Percentiles rank a stretch among this genome's conserved stretches.
Conservation (phyloP, 1,140 invertebrate genomes). For the Spodoptera litura region DNA sequence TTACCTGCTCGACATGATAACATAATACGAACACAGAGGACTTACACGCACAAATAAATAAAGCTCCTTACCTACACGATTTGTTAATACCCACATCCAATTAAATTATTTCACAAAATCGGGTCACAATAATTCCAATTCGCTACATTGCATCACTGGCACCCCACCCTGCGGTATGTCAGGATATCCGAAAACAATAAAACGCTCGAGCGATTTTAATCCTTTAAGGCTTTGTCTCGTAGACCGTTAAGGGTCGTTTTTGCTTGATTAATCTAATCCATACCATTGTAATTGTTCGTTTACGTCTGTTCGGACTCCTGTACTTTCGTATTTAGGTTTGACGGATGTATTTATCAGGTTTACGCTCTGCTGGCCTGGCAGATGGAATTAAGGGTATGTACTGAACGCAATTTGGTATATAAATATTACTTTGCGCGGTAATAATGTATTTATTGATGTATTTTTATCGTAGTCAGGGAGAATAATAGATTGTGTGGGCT, state of each 20-base stretch:
- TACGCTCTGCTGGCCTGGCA: slow-evolving; percentile 20
- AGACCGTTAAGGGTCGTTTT: slow-evolving; percentile 70
- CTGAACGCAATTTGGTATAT: background rate
- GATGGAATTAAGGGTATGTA: slow-evolving; percentile 19
- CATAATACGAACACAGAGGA: slow-evolving; percentile 4
- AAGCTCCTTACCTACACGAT: slow-evolving; percentile 10
- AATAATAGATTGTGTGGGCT: too few relatives aligned
- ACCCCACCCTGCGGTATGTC: slow-evolving; percentile 50
- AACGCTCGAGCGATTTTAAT: slow-evolving; percentile 72
- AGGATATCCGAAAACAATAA: slow-evolving; percentile 75
- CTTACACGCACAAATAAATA: slow-evolving; percentile 25
- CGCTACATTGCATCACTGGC: slow-evolving; percentile 11
- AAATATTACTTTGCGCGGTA: background rate
- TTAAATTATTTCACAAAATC: slow-evolving; percentile 22
- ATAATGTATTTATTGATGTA: background rate
- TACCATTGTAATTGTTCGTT: slow-evolving; percentile 69
- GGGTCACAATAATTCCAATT: background rate
- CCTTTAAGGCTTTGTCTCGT: slow-evolving; percentile 68
- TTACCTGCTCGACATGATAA: background rate
- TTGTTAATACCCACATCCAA: slow-evolving; percentile 8
- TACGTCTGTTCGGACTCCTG: slow-evolving; percentile 44
- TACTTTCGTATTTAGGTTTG: slow-evolving; percentile 25
- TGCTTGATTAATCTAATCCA: slow-evolving; percentile 76
- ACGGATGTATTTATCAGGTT: slow-evolving; percentile 33
- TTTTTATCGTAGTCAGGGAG: background rate